Percentiles rank a stretch among this genome's conserved stretches.
Conservation (phyloP, 2,113 vertebrate genomes). For the Genyomyrus donnyi region DNA sequence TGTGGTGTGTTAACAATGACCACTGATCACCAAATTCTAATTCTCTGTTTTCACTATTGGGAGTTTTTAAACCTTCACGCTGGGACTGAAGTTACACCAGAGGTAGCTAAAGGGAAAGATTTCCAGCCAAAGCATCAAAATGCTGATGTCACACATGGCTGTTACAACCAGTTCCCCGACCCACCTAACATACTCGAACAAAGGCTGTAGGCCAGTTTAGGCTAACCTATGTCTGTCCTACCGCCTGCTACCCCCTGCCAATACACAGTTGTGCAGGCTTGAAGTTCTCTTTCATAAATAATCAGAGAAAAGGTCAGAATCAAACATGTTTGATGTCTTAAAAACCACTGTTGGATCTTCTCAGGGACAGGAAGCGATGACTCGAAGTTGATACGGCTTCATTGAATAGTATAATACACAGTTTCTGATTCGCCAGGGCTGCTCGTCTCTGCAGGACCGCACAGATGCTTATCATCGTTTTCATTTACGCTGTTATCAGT, state of each 20-base stretch:
- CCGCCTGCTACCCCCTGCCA: background rate
- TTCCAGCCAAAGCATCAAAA: background rate
- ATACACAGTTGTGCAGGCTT: background rate
- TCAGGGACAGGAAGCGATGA: background rate
- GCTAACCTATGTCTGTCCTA: background rate
- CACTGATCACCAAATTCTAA: too few relatives aligned
- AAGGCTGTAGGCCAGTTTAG: background rate
- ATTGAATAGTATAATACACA: background rate
- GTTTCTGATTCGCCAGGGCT: background rate
- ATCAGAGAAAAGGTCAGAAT: background rate
- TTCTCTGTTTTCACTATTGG: background rate
- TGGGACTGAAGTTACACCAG: background rate
- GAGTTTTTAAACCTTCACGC: background rate
- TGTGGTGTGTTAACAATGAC: too few relatives aligned
- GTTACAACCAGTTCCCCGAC: background rate
- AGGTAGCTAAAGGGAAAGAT: background rate
- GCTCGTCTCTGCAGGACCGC: background rate
- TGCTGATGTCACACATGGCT: background rate
- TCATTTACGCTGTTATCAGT: background rate
- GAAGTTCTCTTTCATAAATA: background rate
- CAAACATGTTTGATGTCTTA: background rate
- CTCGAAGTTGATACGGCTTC: background rate
- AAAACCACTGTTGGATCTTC: background rate
- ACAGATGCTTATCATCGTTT: background rate
- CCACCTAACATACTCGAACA: background rate